These are phyloP conservation scores for Bubo scandiacus DNA, from an alignment of 2,113 vertebrate genomes.

Conservation along the genomic window DNA sequence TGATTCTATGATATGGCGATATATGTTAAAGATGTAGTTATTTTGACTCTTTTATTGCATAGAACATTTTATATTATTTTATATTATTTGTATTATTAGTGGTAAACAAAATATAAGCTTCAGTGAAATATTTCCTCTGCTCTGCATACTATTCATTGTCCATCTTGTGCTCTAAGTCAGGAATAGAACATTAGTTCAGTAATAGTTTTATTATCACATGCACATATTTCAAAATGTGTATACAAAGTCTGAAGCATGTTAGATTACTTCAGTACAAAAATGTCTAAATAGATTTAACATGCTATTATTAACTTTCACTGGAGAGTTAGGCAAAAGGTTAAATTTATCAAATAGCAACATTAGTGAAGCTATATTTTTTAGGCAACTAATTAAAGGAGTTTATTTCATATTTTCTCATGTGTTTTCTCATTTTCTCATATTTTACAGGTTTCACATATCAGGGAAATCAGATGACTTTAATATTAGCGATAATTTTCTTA, in stretches of 20 bases:
- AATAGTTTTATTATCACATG: background rate
- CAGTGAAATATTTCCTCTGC: background rate
- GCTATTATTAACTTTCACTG: background rate
- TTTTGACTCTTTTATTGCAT: background rate
- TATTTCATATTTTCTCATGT: background rate
- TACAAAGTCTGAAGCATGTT: background rate
- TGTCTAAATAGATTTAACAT: background rate
- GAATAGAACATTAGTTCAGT: background rate
- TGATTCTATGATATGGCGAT: too few species aligned
- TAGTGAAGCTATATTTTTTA: background rate
- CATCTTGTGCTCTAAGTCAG: too few species aligned
- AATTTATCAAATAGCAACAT: background rate
- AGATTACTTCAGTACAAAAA: background rate
- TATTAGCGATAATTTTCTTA: background rate
- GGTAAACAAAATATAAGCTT: background rate
- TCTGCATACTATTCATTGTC: background rate
- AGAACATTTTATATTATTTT: background rate
- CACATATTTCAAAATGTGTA: background rate
- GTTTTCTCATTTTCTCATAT: background rate
- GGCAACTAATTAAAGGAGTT: background rate
- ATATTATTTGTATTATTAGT: too few species aligned
- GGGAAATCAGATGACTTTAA: background rate
- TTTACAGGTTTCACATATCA: background rate
- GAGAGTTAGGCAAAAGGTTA: background rate
- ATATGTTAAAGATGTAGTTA: background rate